Base-by-base conservation (phyloP, 2,113 vertebrate genomes). In the Dromas ardeola region DNA sequence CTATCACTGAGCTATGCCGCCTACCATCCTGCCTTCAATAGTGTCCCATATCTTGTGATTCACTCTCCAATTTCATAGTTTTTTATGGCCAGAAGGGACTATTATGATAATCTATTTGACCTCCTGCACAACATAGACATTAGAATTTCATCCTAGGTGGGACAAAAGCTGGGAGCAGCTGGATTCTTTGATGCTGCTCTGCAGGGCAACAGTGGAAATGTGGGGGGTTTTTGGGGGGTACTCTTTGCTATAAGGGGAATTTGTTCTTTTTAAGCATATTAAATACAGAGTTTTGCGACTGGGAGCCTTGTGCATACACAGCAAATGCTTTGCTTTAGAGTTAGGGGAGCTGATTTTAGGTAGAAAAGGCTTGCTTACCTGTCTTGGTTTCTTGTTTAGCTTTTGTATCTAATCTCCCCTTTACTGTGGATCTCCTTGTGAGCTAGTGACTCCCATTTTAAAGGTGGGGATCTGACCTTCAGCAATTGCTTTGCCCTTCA, bases 31-130 rank as follows among this genome's bases (percentile, higher is more conserved):
- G 56, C 73, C 49, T 92, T 95, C 86, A 87, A 71, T 43, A 81
- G 92, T 72, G 83, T 86, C 86, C 1, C 4, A 23, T 93, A 78
- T 71, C 74, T 59, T 50, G 67, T n/a, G 70, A 86, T 96, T 96
- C 91, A 59, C 50, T 87, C 66, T 94, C 78, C 89, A 73, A 74
- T 96, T 94, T 94, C 91, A 88, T 90, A 38, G 74, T 85, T 94
- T 94, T 95, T 91, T 90, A 94, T 52, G 78, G 53, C 89, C 85
- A 95, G 84, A 93, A 92, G 73, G 77, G 66, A 38, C 93, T 90
- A 77, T 93, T 96, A 90, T 89, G 62, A 77, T 94, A 87, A 94
- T 96, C 87, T 96, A 10, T 93, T 94, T 96, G 93, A 96, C 93
- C 66, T 86, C 30, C 78, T 90, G 74, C 76, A 62, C 74, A 86